Conservation (phyloP, 2,113 vertebrate genomes). For the Thryonomys swinderianus region DNA sequence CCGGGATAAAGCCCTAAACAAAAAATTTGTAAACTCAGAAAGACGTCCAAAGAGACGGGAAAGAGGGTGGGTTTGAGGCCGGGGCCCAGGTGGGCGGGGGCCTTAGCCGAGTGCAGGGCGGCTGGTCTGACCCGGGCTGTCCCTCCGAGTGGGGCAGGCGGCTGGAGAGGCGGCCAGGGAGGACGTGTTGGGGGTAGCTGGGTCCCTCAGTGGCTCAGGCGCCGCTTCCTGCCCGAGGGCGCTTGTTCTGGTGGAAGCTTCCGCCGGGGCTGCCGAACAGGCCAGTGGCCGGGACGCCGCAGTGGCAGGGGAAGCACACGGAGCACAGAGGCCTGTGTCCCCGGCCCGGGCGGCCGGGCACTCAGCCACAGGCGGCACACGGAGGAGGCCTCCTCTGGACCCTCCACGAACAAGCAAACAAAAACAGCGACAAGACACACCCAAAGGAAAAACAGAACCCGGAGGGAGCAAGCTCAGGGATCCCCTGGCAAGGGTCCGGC, state of each 20-base stretch:
- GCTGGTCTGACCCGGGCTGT: not conserved
- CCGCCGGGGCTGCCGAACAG: too few species aligned
- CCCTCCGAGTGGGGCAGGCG: not conserved
- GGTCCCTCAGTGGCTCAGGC: fast-evolving
- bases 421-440: not conserved
- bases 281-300: too few species aligned
- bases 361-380: not conserved
- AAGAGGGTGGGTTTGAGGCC: not conserved
- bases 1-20: not conserved
- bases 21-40: not conserved
- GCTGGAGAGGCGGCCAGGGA: not conserved
- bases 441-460: not conserved
- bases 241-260: not conserved
- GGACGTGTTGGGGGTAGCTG: not conserved
- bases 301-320: not conserved
- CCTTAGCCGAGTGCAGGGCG: not conserved
- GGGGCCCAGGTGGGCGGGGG: not conserved
- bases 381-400: not conserved
- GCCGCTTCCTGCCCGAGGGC: not conserved
- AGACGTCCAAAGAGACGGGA: not conserved
- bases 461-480: not conserved
- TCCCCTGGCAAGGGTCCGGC: not conserved
- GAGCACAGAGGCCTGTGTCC: not conserved
- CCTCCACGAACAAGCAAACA: not conserved
- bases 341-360: not conserved